Base-by-base conservation (phyloP, 1,140 invertebrate species). In the Drosophila varians region DNA sequence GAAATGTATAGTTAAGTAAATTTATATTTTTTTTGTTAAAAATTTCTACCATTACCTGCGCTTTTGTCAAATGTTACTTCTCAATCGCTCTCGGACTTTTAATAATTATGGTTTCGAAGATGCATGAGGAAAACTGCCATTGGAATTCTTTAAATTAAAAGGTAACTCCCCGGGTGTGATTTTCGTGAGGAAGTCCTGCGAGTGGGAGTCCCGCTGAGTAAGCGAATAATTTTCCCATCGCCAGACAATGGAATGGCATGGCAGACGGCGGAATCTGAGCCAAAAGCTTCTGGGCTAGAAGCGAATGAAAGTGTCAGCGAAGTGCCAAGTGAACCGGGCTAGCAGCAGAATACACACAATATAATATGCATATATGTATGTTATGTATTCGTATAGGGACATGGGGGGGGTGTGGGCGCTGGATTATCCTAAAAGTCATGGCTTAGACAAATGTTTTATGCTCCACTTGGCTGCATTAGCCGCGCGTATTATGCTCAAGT, bases 391-490 rank as follows among this genome's bases (percentile, higher is more conserved):
- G 19, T 9, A 40, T 18, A 28, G 45, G 9, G 45, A 36, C 25
- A 4, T 12, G 46, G 38, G 43, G 42, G 36, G 31, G 46, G 42
- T 52, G 47, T 71, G 66, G 26, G 57, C 26, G 46, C 56, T 60
- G 56, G 69, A 62, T 73, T 54, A 72, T 72, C 70, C 70, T 40
- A 40, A 74, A 74, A 74, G 70, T 65, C 74, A 77, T 79, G 70
- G 70, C 79, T 74, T 83, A 78, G 62, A 78, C 79, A 74, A 78
- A 83, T 74, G 58, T 56, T 70, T 61, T 76, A 61, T 70, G 74
- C 78, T 60, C 58, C 57, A 65, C 70, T 83, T 78, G 64, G 52
- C 56, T 61, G 77, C 75, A 83, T 74, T 84, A 68, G 60, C 58
- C 48, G 40, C 51, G 40, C 61, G 49, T 62, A 51, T 58, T 74